Percentiles rank a stretch among this genome's conserved stretches.
Conservation (phyloP, 2,797 vertebrate genomes). For the Acrossocheilus wenchowensis region DNA sequence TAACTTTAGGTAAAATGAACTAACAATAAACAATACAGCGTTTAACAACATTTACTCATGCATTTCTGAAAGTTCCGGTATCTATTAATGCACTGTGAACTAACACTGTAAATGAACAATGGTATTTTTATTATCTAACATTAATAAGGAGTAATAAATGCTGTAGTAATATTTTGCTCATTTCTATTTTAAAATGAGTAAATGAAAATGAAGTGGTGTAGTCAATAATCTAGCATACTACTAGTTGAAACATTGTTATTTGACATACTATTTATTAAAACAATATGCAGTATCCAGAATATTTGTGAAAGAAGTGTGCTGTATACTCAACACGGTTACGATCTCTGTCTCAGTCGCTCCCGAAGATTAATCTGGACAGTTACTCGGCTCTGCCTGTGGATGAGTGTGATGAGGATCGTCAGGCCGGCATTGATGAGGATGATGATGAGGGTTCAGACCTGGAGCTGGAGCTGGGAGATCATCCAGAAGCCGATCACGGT, state of each 20-base stretch:
- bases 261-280: not conserved
- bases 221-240: not conserved
- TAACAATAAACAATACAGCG: not conserved
- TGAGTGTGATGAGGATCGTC: slow-evolving; percentile 91
- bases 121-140: not conserved
- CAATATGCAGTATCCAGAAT: not conserved
- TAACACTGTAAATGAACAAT: not conserved
- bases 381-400: slow-evolving; percentile 89
- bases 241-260: not conserved
- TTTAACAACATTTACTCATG: not conserved
- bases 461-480: slow-evolving; percentile 86
- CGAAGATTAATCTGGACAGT: slow-evolving; percentile 87
- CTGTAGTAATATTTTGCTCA: not conserved
- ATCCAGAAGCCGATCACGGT: slow-evolving; percentile 71
- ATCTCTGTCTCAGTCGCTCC: slow-evolving; percentile 77
- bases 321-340: not conserved
- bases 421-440: slow-evolving; percentile 79
- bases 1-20: not conserved
- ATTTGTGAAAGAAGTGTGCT: not conserved
- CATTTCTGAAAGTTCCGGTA: not conserved
- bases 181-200: not conserved
- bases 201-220: not conserved
- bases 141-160: not conserved
- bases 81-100: not conserved
- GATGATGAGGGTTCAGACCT: slow-evolving; percentile 84